Percentiles rank a stretch among this genome's conserved stretches.
Evolutionary conservation across 2,888 invertebrate species (phyloP).

Genomic region (Melieria omissa): DNA sequence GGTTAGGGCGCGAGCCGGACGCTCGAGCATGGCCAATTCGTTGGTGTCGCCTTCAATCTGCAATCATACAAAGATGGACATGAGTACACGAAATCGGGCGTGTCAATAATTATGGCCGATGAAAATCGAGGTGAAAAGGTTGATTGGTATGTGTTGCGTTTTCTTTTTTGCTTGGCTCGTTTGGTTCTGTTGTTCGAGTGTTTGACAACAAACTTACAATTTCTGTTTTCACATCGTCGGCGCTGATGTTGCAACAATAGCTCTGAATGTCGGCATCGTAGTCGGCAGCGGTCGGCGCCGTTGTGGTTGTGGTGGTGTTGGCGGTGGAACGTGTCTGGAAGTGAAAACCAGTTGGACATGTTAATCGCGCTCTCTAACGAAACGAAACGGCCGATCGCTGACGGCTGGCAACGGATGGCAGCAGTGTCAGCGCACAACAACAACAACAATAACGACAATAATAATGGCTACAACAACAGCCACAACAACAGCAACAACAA

Average conservation of each 20-base stretch:
- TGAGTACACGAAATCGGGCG: neutral
- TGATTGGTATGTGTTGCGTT: neutral
- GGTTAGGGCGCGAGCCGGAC: slow-evolving; percentile 50
- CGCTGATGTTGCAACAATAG: slow-evolving; percentile 58
- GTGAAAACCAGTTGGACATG: slow-evolving; percentile 25
- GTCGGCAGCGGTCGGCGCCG: slow-evolving; percentile 22
- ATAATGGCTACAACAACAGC: slow-evolving; percentile 17
- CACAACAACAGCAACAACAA: slow-evolving; percentile 22
- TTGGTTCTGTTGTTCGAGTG: neutral
- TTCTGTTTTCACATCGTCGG: slow-evolving; percentile 65
- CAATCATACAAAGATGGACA: neutral
- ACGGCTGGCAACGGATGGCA: neutral
- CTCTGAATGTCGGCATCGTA: slow-evolving; percentile 31
- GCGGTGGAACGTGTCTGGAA: slow-evolving; percentile 24
- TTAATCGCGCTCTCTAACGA: slow-evolving; percentile 26
- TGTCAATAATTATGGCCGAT: neutral
- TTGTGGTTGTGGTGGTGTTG: neutral
- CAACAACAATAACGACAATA: slow-evolving; percentile 31
- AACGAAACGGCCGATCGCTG: neutral
- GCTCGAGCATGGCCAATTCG: slow-evolving; percentile 51
- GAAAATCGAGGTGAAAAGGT: neutral
- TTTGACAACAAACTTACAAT: slow-evolving; percentile 56
- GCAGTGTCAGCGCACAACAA: slow-evolving; percentile 38
- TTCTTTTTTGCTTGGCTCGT: neutral
- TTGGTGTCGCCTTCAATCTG: slow-evolving; percentile 58